Conservation (phyloP, 23 tunicate species). For the Botrylloides violaceus region DNA sequence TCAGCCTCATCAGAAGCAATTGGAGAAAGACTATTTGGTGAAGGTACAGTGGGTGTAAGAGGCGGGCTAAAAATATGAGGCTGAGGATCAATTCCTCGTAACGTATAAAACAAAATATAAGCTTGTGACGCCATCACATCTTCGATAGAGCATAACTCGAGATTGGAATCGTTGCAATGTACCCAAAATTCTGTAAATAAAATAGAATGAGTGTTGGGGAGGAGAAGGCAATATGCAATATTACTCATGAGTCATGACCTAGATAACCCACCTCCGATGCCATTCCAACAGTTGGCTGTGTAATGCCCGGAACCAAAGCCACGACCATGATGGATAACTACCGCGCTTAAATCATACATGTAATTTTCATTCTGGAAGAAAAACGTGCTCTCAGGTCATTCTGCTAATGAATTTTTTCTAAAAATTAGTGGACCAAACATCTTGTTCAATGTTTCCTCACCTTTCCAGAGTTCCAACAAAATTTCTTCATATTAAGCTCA, state of each 20-base stretch:
- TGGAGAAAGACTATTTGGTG: slow-evolving; percentile 34
- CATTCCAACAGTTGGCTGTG: slow-evolving; percentile 98
- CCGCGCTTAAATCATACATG: slow-evolving; percentile 89
- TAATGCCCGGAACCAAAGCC: slow-evolving; percentile 96
- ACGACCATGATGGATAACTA: slow-evolving; percentile 95
- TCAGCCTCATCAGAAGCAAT: not conserved
- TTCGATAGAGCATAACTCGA: slow-evolving; percentile 77
- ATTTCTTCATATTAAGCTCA: slow-evolving; percentile 77
- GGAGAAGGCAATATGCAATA: not conserved
- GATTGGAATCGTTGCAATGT: slow-evolving; percentile 95
- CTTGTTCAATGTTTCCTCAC: not conserved
- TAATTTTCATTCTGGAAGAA: slow-evolving; percentile 1
- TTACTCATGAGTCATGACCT: not conserved
- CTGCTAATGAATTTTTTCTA: not conserved
- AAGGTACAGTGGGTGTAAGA: slow-evolving; percentile 50
- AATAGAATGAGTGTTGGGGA: not conserved
- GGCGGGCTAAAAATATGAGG: slow-evolving; percentile 76
- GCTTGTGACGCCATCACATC: slow-evolving; percentile 98
- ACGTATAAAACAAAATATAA: slow-evolving; percentile 89
- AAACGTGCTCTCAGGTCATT: not conserved
- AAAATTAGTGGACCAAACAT: not conserved
- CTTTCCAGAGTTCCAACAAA: slow-evolving; percentile 47
- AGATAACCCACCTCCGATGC: slow-evolving; percentile 44
- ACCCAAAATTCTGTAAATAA: slow-evolving; percentile 93
- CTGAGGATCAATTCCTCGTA: slow-evolving; percentile 78